A percentile compares a stretch with the other conserved stretches of the same genome.
Conservation (phyloP, 2,888 invertebrate species). For the Zhengitettix transpicula region DNA sequence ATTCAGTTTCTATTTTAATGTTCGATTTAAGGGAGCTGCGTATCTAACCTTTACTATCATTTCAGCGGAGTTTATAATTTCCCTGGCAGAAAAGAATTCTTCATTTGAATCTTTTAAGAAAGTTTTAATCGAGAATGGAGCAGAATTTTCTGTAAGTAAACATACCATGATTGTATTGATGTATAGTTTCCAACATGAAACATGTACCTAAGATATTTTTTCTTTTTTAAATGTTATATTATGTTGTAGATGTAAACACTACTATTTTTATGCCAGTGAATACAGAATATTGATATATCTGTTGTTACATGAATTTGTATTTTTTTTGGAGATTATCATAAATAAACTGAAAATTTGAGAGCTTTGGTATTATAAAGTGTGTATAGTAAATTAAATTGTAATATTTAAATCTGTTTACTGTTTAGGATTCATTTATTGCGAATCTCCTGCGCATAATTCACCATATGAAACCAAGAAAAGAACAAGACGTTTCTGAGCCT, state of each 20-base stretch:
- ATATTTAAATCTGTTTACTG: background rate
- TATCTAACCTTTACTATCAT: constrained; percentile 16
- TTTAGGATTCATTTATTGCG: constrained; percentile 75
- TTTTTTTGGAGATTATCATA: no score
- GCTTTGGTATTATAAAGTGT: no score
- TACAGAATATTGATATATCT: no score
- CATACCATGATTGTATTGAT: background rate
- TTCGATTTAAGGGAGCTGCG: constrained; percentile 4
- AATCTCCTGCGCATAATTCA: constrained; percentile 89
- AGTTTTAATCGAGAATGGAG: constrained; percentile 77
- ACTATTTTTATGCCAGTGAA: no score
- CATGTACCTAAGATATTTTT: no score
- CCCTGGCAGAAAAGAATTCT: constrained; percentile 74
- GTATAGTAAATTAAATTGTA: no score
- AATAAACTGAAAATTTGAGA: no score
- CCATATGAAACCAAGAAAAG: constrained; percentile 62
- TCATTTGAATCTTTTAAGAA: constrained; percentile 78
- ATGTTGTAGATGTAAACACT: no score
- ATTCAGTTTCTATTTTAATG: background rate
- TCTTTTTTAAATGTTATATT: no score
- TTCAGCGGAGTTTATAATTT: constrained; percentile 92
- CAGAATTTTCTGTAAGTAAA: constrained; percentile 63
- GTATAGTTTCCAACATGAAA: no score
- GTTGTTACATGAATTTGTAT: no score
- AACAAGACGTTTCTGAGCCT: constrained; percentile 16